Base-by-base conservation (phyloP, 2,888 invertebrate species). In the Drosophila heteroneura region DNA sequence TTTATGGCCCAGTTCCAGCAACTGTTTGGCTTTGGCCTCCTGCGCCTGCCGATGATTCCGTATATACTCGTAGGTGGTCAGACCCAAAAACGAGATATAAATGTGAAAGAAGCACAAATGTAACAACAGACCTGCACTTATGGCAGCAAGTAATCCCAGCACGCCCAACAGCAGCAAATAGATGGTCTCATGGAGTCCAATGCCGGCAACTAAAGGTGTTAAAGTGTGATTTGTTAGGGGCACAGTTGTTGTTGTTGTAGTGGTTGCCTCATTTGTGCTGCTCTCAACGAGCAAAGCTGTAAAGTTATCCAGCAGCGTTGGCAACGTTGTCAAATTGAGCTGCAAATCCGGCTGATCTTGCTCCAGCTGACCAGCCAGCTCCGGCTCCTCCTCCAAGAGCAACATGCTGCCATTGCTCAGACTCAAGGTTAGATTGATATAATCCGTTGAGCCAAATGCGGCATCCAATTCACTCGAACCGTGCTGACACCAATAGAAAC, bases 41-140 rank as follows among this genome's bases (percentile, higher is more conserved):
- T 91, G 91, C 5, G 89, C 88, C 83, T 94, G 94, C 1, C 95
- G 94, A 88, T 94, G 94, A 74, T 93, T 94, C 57, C 94, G 90
- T 59, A 98, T 97, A 93, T 98, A 98, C 92, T 98, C 98, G 94
- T 98, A 98, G 0, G 98, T 98, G 28, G 98, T 97, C 53, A 98
- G 94, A 2, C 97, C 98, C 86, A 97, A 94, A 82, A 96, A 95
- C 5, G 96, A 96, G 91, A 98, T 97, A 93, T 98, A 98, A 71
- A 97, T 95, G 93, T 98, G 98, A 93, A 98, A 98, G 94, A 97
- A 96, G 92, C 97, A 97, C 62, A 98, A 94, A 93, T 98, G 98
- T 75, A 97, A 94, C 68, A 98, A 94, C 58, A 98, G 94, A 35
- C 96, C 96, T 3, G 96, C 96, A 7, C 97, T 96, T 19, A 96